phyloP scores from a whole-genome alignment of 2,797 vertebrate species.

The Pogonophryne albipinna region DNA sequence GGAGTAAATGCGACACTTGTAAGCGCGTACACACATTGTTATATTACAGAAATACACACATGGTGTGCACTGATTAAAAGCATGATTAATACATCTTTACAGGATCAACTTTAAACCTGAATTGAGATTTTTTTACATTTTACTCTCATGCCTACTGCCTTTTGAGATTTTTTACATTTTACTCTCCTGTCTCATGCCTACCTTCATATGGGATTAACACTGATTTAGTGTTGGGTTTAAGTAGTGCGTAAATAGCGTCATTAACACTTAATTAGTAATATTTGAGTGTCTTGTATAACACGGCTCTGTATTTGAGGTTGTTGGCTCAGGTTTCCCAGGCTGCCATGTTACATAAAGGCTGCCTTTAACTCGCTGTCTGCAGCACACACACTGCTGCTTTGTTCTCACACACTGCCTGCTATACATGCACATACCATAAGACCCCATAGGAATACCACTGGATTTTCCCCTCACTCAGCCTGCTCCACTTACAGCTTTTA shows the following conservation, averaged over 20 bases:
- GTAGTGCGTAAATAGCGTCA: not conserved
- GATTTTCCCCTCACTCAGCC: not conserved
- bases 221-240: not conserved
- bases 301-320: not conserved
- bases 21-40: too few species aligned
- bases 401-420: slow-evolving; percentile 44
- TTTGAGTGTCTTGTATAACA: not conserved
- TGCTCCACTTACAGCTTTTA: not conserved
- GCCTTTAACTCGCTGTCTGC: slow-evolving; percentile 47
- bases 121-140: too few species aligned
- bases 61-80: too few species aligned
- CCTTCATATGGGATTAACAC: not conserved
- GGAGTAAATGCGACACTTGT: too few species aligned
- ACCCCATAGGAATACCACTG: slow-evolving; percentile 9
- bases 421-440: slow-evolving; percentile 42
- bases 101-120: too few species aligned
- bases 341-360: slow-evolving; percentile 37
- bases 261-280: not conserved
- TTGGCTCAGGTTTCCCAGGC: slow-evolving; percentile 36
- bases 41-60: too few species aligned
- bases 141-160: too few species aligned
- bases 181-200: too few species aligned
- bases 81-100: too few species aligned
- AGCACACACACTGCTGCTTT: slow-evolving; percentile 57
- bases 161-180: too few species aligned